These are phyloP conservation scores for Tanytarsus gracilentus DNA, from an alignment of 2,888 invertebrate genomes.

Conservation along the genomic window DNA sequence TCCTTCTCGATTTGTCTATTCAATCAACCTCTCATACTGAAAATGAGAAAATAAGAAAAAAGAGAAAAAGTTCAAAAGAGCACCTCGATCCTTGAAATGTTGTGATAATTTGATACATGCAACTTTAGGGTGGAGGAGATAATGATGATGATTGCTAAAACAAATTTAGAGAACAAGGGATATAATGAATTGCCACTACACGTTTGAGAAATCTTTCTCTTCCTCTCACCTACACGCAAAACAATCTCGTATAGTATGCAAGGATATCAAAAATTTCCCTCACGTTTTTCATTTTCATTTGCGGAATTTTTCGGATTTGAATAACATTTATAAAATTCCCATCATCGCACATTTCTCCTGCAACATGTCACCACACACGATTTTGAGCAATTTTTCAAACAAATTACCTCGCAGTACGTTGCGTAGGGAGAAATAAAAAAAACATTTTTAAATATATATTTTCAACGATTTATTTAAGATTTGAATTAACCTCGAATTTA, in stretches of 20 bases:
- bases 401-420: too few species aligned
- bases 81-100: too few species aligned
- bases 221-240: neutral
- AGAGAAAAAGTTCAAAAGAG: neutral
- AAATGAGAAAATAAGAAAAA: neutral
- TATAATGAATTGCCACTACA: too few species aligned
- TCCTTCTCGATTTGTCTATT: constrained; percentile 15
- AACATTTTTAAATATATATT: too few species aligned
- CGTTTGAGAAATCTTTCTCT: neutral
- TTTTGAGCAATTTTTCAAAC: too few species aligned
- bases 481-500: constrained; percentile 40
- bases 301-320: constrained; percentile 8
- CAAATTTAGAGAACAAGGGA: too few species aligned
- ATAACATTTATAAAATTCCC: constrained; percentile 25
- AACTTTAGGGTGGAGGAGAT: neutral
- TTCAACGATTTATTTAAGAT: constrained; percentile 31
- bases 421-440: too few species aligned
- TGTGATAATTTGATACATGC: too few species aligned
- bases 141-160: neutral
- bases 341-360: neutral
- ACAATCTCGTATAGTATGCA: too few species aligned
- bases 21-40: constrained; percentile 7
- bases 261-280: constrained; percentile 17
- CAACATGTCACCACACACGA: neutral
- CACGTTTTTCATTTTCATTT: constrained; percentile 28